Conservation (phyloP, 2,888 invertebrate species). For the Cistogaster globosa region DNA sequence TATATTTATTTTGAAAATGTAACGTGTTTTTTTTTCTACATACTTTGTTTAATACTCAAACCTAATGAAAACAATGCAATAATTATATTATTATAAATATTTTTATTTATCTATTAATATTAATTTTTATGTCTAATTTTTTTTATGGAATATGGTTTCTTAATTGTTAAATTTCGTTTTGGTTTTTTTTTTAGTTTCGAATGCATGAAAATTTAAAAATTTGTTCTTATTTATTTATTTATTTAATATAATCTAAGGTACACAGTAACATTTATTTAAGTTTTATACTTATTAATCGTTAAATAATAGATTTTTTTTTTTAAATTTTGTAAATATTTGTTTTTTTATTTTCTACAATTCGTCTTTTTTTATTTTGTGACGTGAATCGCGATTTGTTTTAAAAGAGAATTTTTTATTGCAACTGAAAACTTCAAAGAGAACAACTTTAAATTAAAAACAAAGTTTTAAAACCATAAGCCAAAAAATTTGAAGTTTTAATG, state of each 20-base stretch:
- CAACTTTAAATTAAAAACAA: no score
- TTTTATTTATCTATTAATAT: constrained; percentile 21
- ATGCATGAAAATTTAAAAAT: constrained; percentile 66
- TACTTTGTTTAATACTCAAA: constrained; percentile 65
- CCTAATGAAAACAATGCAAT: constrained; percentile 69
- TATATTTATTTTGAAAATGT: constrained; percentile 63
- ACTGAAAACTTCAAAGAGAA: no score
- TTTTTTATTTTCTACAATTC: constrained; percentile 38
- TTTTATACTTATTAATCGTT: constrained; percentile 45
- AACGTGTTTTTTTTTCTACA: constrained; percentile 51
- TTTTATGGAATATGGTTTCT: constrained; percentile 51
- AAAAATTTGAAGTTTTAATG: no score
- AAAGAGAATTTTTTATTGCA: no score
- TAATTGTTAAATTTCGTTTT: not conserved
- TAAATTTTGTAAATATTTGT: constrained; percentile 58
- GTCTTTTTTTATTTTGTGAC: constrained; percentile 1
- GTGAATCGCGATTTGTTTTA: not conserved
- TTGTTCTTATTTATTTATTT: constrained; percentile 67
- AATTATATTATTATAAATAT: constrained; percentile 24
- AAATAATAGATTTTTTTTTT: constrained; percentile 23
- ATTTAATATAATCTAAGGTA: constrained; percentile 72
- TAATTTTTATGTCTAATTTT: constrained; percentile 47
- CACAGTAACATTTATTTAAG: constrained; percentile 70
- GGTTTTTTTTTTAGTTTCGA: constrained; percentile 39
- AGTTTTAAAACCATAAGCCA: no score